Evolutionary conservation across 1,140 invertebrate species (phyloP), one percentile per base, ranked within the genome.

Genomic region (Sminthurides bifidus): DNA sequence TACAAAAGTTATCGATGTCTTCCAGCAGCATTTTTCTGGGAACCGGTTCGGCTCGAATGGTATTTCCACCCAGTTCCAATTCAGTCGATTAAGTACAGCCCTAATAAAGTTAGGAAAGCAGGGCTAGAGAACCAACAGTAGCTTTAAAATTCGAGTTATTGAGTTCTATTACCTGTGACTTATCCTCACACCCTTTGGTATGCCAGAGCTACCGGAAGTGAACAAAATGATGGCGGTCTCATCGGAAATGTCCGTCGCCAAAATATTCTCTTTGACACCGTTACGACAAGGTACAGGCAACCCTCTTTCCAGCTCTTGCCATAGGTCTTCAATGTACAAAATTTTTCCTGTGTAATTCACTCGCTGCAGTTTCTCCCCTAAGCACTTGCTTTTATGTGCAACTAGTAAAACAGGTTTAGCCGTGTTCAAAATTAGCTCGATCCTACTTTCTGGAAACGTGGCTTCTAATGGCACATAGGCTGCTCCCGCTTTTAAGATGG

Each of bases 171-270:
- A n/a, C 21, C 30, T 75, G 66, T 92, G 87, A 0, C 84, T 79
- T 5, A 94, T 69, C 61, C 87, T 78, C 1, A 92, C 89, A 78
- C 87, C 90, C 80, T 94, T 94, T 2, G 91, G 90, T 37, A 85
- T 74, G 40, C 91, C 92, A 8, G 89, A 93, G 67, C 89, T 92
- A 30, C 92, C 91, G 43, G 89, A 93, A 43, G 91, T 95, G 66
- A 93, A 94, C 3, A 91, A 74, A 35, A 93, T 81, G 15, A 89
- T 83, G 8, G 82, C 86, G 4, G 77, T 64, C 8, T 50, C 50
- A 29, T 61, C 56, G n/a, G n/a, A n/a, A n/a, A n/a, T n/a, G n/a
- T n/a, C n/a, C n/a, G n/a, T n/a, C 31, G 49, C 30, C 19, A 53
- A 21, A n/a, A 6, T 21, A 48, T 17, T 15, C 21, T 56, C 12